Evolutionary conservation across 1,140 invertebrate species (phyloP).

Genomic region (Leptopilina clavipes): DNA sequence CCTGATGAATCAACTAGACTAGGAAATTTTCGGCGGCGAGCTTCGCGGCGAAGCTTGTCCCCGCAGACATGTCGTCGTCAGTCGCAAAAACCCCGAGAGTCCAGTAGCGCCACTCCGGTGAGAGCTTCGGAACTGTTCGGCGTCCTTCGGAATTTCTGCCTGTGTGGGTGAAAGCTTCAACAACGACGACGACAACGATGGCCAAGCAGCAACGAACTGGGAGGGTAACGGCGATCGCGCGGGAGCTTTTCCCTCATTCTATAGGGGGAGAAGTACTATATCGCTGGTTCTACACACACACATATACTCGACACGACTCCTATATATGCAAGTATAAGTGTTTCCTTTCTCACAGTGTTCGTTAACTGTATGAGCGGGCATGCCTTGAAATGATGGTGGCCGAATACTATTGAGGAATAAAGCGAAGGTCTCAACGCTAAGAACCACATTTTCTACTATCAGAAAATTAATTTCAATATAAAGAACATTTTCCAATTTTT

Average conservation of each 20-base stretch:
- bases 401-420: not conserved
- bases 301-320: too few relatives aligned
- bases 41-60: constrained; percentile 55
- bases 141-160: constrained; percentile 40
- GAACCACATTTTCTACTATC: too few relatives aligned
- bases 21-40: constrained; percentile 54
- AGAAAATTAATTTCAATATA: too few relatives aligned
- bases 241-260: not conserved
- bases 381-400: constrained; percentile 5
- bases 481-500: too few relatives aligned
- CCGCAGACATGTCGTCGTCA: constrained; percentile 64
- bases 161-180: not conserved
- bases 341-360: not conserved
- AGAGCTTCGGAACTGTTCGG: constrained; percentile 51
- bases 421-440: too few relatives aligned
- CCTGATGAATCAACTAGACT: constrained; percentile 44
- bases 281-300: not conserved
- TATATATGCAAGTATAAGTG: too few relatives aligned
- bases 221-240: not conserved
- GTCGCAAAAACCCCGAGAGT: constrained; percentile 55
- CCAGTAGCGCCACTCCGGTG: constrained; percentile 49
- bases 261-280: not conserved
- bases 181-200: not conserved
- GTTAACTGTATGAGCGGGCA: constrained; percentile 42
- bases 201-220: too few relatives aligned